Conservation (phyloP, 2,888 invertebrate species). For the Lymantria monacha region DNA sequence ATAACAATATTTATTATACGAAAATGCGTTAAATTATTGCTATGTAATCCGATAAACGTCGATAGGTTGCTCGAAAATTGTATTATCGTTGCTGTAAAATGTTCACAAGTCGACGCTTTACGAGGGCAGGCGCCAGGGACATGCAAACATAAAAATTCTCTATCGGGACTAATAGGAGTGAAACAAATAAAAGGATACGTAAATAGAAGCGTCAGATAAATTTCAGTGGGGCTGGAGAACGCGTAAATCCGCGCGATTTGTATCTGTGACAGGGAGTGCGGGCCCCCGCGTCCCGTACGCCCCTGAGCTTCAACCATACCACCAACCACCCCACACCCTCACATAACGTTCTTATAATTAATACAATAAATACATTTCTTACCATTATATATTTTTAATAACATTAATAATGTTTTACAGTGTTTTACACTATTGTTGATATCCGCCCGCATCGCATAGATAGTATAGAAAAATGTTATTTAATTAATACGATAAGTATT, state of each 20-base stretch:
- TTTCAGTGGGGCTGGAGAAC: slow-evolving; percentile 78
- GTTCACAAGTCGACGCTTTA: slow-evolving; percentile 78
- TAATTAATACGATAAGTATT: too few species aligned
- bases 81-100: slow-evolving; percentile 75
- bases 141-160: slow-evolving; percentile 82
- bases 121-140: slow-evolving; percentile 72
- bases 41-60: slow-evolving; percentile 75
- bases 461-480: too few species aligned
- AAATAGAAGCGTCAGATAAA: slow-evolving; percentile 80
- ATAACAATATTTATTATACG: slow-evolving; percentile 71
- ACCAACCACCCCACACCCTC: slow-evolving; percentile 32
- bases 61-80: slow-evolving; percentile 71
- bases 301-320: slow-evolving; percentile 12
- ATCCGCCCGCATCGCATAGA: too few species aligned
- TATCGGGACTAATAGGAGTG: slow-evolving; percentile 81
- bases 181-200: slow-evolving; percentile 83
- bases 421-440: too few species aligned
- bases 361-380: slow-evolving; percentile 38
- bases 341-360: slow-evolving; percentile 63
- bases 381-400: not conserved
- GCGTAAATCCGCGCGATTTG: slow-evolving; percentile 83
- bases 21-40: slow-evolving; percentile 66
- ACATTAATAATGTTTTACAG: not conserved
- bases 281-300: slow-evolving; percentile 33
- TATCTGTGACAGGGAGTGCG: slow-evolving; percentile 78